Conservation (phyloP, 1,140 invertebrate species). For the Wasmannia auropunctata region DNA sequence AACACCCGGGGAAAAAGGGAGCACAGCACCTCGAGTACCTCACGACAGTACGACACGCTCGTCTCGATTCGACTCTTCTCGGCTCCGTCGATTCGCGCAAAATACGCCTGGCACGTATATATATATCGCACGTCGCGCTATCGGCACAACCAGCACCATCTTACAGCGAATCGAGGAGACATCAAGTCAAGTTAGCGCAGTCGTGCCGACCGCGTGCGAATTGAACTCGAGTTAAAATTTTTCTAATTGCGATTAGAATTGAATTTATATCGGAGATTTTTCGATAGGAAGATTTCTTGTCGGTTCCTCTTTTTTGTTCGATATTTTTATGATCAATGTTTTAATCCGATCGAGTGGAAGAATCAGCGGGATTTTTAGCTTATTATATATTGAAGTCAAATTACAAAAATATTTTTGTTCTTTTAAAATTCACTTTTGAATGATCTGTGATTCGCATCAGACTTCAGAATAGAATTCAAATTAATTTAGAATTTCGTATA, state of each 20-base stretch:
- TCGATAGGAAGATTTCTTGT: background rate
- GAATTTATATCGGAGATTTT: background rate
- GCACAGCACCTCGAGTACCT: background rate
- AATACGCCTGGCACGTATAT: conserved; percentile 10
- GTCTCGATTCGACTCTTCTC: background rate
- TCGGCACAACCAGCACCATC: background rate
- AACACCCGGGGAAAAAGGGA: background rate
- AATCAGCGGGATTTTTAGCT: background rate
- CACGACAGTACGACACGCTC: background rate
- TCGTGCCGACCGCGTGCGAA: background rate
- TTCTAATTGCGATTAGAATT: background rate
- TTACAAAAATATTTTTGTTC: background rate
- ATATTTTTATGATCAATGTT: background rate
- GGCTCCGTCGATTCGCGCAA: conserved; percentile 36
- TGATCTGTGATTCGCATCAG: background rate
- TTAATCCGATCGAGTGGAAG: background rate
- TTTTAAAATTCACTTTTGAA: too few relatives aligned
- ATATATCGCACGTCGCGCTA: conserved; percentile 14
- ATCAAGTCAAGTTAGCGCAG: background rate
- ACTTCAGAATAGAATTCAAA: too few relatives aligned
- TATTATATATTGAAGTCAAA: background rate
- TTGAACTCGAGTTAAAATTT: background rate
- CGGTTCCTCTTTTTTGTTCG: background rate
- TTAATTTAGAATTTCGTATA: too few relatives aligned
- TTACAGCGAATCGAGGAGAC: background rate